A percentile compares a stretch with the other conserved stretches of the same genome.
phyloP scores from a whole-genome alignment of 2,888 invertebrate species.

The Scrobipalpa atriplicella region DNA sequence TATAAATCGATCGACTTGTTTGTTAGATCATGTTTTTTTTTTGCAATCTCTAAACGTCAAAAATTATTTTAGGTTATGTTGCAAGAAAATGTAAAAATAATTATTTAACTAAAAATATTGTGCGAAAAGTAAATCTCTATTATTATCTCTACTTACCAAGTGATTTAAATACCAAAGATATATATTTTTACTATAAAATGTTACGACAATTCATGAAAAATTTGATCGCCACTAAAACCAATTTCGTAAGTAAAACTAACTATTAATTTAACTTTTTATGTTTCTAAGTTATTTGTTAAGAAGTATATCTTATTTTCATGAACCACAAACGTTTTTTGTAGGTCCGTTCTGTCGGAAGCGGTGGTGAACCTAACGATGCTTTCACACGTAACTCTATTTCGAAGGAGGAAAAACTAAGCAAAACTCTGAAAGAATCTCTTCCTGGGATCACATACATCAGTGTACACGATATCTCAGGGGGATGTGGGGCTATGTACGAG shows the following conservation, averaged over 20 bases:
- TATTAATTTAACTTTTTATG: not conserved
- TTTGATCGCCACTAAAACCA: conserved; percentile 60
- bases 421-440: conserved; percentile 68
- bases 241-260: conserved; percentile 52
- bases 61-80: conserved; percentile 15
- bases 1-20: not conserved
- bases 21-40: not conserved
- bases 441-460: conserved; percentile 85
- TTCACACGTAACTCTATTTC: conserved; percentile 63
- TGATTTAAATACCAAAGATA: not conserved
- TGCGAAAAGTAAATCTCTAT: not conserved
- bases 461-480: conserved; percentile 89
- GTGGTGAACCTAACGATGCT: conserved; percentile 45
- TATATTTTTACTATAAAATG: conserved; percentile 49
- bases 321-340: not conserved
- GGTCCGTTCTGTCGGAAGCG: conserved; percentile 3
- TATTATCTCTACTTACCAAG: not conserved
- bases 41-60: not conserved
- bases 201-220: conserved; percentile 63
- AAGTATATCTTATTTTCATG: not conserved
- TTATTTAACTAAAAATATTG: not conserved
- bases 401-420: conserved; percentile 67
- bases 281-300: not conserved
- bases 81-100: not conserved
- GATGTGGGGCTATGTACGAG: conserved; percentile 93